These are phyloP conservation scores for Sesamia nonagrioides DNA, from an alignment of 1,140 invertebrate genomes.

Conservation along the genomic window DNA sequence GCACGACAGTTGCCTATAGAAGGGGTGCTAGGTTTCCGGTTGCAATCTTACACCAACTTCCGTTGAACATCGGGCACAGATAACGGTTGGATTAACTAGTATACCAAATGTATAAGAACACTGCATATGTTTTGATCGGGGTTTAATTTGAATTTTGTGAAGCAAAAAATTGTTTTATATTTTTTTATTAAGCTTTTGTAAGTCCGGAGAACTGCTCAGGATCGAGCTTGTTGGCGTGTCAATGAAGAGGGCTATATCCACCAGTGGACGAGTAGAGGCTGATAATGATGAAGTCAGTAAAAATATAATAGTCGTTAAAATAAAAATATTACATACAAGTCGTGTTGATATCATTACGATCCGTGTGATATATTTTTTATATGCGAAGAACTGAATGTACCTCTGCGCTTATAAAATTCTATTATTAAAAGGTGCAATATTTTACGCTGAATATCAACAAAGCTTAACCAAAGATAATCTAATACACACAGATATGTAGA, in stretches of 20 bases:
- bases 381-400: not conserved
- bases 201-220: no score
- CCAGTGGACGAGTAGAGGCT: no score
- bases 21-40: slow-evolving; percentile 72
- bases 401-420: not conserved
- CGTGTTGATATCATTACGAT: not conserved
- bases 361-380: not conserved
- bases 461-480: slow-evolving; percentile 69
- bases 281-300: no score
- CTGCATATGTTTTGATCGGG: not conserved
- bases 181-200: no score
- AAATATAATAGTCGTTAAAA: no score
- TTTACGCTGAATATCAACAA: slow-evolving; percentile 43
- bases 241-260: no score
- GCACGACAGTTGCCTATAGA: slow-evolving; percentile 51
- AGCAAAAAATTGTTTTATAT: not conserved
- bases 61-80: slow-evolving; percentile 49
- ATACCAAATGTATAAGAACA: not conserved
- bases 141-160: not conserved
- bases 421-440: slow-evolving; percentile 32
- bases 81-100: slow-evolving; percentile 20
- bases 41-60: slow-evolving; percentile 80
- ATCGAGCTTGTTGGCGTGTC: no score
- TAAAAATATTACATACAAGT: not conserved
- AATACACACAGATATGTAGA: slow-evolving; percentile 60